Base-by-base conservation (phyloP, 2,888 invertebrate genomes). In the Mythimna lalbum region DNA sequence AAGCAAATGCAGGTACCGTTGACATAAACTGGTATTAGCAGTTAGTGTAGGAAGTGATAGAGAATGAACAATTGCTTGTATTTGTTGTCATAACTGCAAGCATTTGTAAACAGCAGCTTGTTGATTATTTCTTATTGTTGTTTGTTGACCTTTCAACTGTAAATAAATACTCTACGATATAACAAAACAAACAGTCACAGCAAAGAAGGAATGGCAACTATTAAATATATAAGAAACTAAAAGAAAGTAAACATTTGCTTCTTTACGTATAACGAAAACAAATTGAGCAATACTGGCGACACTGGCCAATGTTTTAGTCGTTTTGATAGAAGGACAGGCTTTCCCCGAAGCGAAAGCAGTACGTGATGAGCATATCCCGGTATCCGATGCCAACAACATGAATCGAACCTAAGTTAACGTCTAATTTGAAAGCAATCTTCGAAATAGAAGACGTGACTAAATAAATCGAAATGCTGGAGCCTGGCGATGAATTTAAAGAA, bases 301-400 rank as follows among this genome's bases (percentile, higher is more conserved):
- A 63, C 47, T 62, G 63, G 53, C 80, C 76, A 76, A 69, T 69
- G 66, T 81, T 81, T 80, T 76, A 62, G 77, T 80, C 64, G 50
- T 76, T 78, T 78, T 79, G 63, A 76, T 81, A 76, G 62, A 70
- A 78, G 71, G 67, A 80, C 68, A 69, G 70, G 87, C 90, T 90
- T 89, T 90, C 89, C 85, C 87, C 80, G 57, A 70, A 73, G 90
- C 92, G 94, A 94, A 94, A 94, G 94, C 91, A 81, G 69, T 80
- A 93, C 94, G 94, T 94, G 95, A 91, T 89, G 88, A 76, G 94
- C 91, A 93, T 94, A 82, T 83, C 80, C 86, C 83, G 59, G 53
- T 53, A 70, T 55, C 67, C 56, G 82, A 84, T 77, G 75, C 78
- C 80, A 77, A 81, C 63, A 67, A 76, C 76, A 76, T 84, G 73